phyloP scores from a whole-genome alignment of 1,140 invertebrate genomes.

The Heliconius hewitsoni region DNA sequence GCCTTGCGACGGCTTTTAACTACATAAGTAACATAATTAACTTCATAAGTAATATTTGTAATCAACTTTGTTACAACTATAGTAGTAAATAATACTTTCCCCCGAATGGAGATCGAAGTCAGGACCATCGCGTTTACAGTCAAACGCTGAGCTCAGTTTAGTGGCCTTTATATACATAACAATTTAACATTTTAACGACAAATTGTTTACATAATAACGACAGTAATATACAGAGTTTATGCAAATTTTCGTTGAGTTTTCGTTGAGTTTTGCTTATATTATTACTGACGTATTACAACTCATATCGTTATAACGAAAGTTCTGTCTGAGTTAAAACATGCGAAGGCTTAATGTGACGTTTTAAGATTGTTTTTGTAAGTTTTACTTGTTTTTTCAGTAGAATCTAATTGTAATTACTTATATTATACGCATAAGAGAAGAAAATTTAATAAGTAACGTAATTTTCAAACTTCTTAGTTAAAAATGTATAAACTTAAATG shows the following conservation, averaged over 20 bases:
- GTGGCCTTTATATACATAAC: background rate
- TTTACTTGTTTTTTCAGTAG: too few species aligned
- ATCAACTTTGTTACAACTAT: too few species aligned
- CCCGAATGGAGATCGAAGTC: background rate
- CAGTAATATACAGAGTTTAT: background rate
- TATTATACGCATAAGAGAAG: too few species aligned
- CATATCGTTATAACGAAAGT: background rate
- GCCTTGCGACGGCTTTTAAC: too few species aligned
- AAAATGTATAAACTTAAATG: background rate
- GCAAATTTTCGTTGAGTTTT: background rate
- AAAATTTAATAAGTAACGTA: too few species aligned
- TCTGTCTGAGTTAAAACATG: background rate
- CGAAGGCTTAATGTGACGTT: background rate
- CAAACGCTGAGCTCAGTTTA: background rate
- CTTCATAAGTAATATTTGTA: too few species aligned
- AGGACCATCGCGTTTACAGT: background rate
- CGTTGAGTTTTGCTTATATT: background rate
- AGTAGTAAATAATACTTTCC: too few species aligned
- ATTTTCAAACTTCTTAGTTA: background rate
- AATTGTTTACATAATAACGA: background rate
- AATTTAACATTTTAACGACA: background rate
- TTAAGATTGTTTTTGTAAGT: background rate
- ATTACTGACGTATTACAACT: background rate
- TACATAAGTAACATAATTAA: too few species aligned
- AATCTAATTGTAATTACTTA: too few species aligned